Evolutionary conservation across 1,140 invertebrate genomes (phyloP).

Genomic region (Saxidomus purpurata): DNA sequence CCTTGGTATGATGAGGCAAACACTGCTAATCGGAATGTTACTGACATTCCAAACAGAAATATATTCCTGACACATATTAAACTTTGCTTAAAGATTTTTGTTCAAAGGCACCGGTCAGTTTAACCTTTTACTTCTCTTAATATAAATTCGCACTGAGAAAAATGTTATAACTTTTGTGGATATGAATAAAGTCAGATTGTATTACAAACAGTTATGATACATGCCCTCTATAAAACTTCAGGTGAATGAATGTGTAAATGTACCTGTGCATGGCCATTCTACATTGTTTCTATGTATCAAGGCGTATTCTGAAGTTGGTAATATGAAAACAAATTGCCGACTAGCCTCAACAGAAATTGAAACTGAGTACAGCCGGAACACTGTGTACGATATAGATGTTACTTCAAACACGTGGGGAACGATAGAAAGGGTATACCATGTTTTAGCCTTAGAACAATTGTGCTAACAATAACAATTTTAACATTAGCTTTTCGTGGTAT

Average conservation of each 20-base stretch:
- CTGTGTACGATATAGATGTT: conserved; percentile 41
- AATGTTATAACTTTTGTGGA: too few species aligned
- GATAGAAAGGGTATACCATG: conserved; percentile 14
- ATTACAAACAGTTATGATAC: too few species aligned
- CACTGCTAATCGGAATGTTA: too few species aligned
- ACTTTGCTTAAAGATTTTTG: too few species aligned
- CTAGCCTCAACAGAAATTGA: background rate
- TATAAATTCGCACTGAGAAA: too few species aligned
- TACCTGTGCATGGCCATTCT: background rate
- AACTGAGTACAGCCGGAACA: background rate
- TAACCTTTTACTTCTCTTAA: too few species aligned
- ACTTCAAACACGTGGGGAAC: background rate
- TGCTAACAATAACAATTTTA: too few species aligned
- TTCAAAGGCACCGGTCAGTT: too few species aligned
- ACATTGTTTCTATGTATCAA: background rate
- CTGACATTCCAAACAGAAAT: too few species aligned
- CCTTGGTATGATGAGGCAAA: too few species aligned
- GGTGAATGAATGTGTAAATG: conserved; percentile 15
- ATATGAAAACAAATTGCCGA: background rate
- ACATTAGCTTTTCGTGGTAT: background rate
- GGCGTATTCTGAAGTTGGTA: conserved; percentile 5
- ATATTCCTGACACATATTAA: too few species aligned
- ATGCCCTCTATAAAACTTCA: background rate
- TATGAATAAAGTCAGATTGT: too few species aligned
- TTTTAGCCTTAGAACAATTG: background rate